phyloP scores from a whole-genome alignment of 2,888 invertebrate genomes.

The Eristalis intricaria region DNA sequence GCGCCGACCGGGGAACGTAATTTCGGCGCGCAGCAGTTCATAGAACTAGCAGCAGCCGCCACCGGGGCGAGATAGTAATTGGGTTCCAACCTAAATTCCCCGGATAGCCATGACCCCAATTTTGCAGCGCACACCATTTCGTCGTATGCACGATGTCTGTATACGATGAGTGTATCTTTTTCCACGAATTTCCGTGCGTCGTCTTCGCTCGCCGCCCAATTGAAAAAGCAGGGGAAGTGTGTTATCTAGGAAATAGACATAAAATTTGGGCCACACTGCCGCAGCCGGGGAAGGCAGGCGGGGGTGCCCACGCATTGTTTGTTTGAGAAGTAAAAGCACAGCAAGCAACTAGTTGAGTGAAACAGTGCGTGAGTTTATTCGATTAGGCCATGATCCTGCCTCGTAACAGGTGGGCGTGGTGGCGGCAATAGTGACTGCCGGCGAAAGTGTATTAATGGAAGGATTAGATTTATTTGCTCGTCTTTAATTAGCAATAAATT shows the following conservation, averaged over 20 bases:
- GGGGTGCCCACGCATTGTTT: conserved; percentile 47
- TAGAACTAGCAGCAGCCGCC: conserved; percentile 13
- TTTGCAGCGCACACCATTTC: too few species aligned
- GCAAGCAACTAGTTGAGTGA: conserved; percentile 28
- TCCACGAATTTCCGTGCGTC: neutral
- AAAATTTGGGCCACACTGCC: conserved; percentile 55
- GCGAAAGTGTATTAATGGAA: conserved; percentile 11
- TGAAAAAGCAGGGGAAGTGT: conserved; percentile 36
- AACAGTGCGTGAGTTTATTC: conserved; percentile 33
- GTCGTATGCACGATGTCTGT: neutral
- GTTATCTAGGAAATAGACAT: conserved; percentile 60
- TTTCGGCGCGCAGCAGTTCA: conserved; percentile 35
- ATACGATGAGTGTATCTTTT: conserved; percentile 29
- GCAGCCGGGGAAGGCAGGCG: neutral
- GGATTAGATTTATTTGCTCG: neutral
- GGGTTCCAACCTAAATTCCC: conserved; percentile 59
- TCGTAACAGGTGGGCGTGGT: conserved; percentile 30
- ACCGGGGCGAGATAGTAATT: conserved; percentile 40
- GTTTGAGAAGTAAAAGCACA: conserved; percentile 7
- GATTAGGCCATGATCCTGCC: neutral
- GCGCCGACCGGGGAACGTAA: conserved; percentile 18
- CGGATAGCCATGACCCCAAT: conserved; percentile 62
- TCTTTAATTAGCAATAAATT: conserved; percentile 3
- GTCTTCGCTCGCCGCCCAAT: conserved; percentile 2
- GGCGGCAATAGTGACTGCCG: neutral